Base-by-base conservation (phyloP, 1,140 invertebrate species). In the Luehdorfia chinensis region DNA sequence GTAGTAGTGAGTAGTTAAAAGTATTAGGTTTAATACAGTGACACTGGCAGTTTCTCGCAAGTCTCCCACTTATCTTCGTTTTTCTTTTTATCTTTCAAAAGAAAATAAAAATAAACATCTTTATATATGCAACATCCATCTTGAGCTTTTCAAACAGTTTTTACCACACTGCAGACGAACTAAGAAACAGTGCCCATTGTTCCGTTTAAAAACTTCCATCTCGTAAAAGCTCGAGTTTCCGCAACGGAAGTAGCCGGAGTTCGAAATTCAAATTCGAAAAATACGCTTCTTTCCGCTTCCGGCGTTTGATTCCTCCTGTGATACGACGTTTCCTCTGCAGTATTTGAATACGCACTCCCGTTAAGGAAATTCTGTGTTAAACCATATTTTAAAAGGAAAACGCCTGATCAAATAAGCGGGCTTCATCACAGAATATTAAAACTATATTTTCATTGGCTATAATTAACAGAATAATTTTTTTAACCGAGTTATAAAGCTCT, bases 231-330 rank as follows among this genome's bases (percentile, higher is more conserved):
- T 74, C 53, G 60, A 75, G 68, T 70, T 84, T 79, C 79, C 77
- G 68, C 44, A 48, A 11, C 70, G 79, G 74, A 84, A 73, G 70
- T 73, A 80, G 66, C 60, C 66, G 53, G 67, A 77, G 74, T 81
- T 81, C 75, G 80, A 64, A 75, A 84, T 84, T 84, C 80, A 81
- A 84, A 84, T 84, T 81, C 75, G 75, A 81, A 84, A 84, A 84
- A 84, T 84, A 84, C 70, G 75, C 69, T 81, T 55, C 61, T 84
- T 81, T 78, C 80, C 80, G 77, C 65, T 84, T 84, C 80, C 80
- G 80, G 72, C 76, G 75, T 84, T 84, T 84, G 77, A 84, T 84
- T 84, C 68, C 75, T 80, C 73, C 67, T 66, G 67, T 72, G 79
- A 84, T 79, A 80, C 71, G 75, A 72, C 67, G 75, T 74, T 81